phyloP scores from a whole-genome alignment of 2,113 vertebrate species.

The Oceanites oceanicus region DNA sequence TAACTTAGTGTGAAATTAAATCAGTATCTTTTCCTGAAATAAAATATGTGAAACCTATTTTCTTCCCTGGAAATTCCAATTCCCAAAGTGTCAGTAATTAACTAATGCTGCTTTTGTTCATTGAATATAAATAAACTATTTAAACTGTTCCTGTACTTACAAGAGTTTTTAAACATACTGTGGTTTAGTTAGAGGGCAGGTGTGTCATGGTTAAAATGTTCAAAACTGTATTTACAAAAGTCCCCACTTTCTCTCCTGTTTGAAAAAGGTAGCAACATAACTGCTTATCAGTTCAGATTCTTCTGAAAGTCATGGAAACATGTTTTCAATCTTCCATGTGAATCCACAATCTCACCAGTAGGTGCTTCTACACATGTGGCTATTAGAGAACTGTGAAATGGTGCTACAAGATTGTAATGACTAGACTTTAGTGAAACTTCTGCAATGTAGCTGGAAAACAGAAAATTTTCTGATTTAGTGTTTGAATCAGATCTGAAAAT shows the following conservation, averaged over 20 bases:
- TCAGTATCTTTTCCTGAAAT: neutral
- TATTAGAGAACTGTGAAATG: neutral
- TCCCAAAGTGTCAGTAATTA: neutral
- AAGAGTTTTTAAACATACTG: neutral
- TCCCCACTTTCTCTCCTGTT: neutral
- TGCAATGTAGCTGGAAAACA: neutral
- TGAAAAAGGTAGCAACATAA: neutral
- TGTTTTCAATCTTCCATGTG: neutral
- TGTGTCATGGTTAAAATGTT: neutral
- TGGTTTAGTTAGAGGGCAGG: neutral
- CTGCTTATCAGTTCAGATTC: neutral
- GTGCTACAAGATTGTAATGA: neutral
- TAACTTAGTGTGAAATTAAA: neutral
- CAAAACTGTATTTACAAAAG: neutral
- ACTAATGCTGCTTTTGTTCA: neutral
- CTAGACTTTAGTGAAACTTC: neutral
- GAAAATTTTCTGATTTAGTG: neutral
- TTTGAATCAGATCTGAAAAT: neutral
- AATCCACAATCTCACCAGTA: neutral
- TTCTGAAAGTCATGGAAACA: neutral
- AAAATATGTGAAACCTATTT: neutral
- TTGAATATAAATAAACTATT: neutral
- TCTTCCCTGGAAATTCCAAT: neutral
- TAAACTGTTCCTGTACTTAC: neutral
- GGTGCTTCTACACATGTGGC: rapidly evolving